Base-by-base conservation (phyloP, 2,888 invertebrate genomes). In the Drosophila mimetica region DNA sequence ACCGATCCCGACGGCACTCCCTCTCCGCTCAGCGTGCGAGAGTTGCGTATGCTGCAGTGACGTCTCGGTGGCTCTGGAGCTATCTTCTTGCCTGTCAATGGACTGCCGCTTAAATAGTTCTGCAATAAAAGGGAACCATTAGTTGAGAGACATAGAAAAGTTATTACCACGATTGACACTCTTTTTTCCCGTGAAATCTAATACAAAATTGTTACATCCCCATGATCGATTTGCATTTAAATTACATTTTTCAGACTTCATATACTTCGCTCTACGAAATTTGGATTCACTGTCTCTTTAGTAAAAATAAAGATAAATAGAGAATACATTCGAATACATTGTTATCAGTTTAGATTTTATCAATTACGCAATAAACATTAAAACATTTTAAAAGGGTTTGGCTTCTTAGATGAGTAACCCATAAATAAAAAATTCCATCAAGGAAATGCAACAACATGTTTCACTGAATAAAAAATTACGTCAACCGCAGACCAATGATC, bases 51-150 rank as follows among this genome's bases (percentile, higher is more conserved):
- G 88, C 91, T 92, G 84, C 94, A 94, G 84, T 95, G 95, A 2
- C 96, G 93, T 76, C 96, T 95, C 1, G 96, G 96, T 0, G 96
- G 96, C 71, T 96, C 96, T 0, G 96, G 96, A 0, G 96, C 96
- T 52, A 95, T 94, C 88, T 96, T 95, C 86, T 96, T 94, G 41
- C 95, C 94, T 81, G 95, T 93, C 92, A 95, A 94, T 4, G 96
- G 96, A 91, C 95, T 96, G 79, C 94, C 94, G 88, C 93, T 93
- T 20, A 93, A 92, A 51, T 93, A 94, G 65, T 93, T 93, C 91
- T 92, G 77, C 0, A 72, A 74, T 8, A 13, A 2, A 5, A 1
- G 1, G 11, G 2, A 30, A 46, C 18, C n/a, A 37, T 13, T 2
- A n/a, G 25, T 16, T n/a, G 8, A 2, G 4, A 1, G 7, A 4